These are phyloP conservation scores for Setophaga kirtlandii DNA, from an alignment of 2,113 vertebrate species.

Conservation along the genomic window DNA sequence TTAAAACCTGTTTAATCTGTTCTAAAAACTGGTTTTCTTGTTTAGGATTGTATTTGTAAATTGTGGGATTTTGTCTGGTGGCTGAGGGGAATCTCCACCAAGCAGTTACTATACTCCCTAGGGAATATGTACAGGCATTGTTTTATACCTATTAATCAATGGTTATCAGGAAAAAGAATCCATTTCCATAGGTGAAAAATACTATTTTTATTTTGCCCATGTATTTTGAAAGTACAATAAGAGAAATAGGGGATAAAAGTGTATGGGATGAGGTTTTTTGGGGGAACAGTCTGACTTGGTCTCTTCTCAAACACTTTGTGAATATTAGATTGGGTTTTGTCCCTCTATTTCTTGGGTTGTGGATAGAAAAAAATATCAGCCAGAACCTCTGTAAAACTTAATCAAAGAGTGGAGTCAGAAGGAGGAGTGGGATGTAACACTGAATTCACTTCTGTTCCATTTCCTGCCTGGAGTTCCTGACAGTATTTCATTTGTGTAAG, in stretches of 20 bases:
- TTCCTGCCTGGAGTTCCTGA: neutral
- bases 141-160: neutral
- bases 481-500: neutral
- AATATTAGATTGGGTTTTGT: neutral
- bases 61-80: rapidly evolving
- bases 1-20: neutral
- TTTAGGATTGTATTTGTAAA: neutral
- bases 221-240: neutral
- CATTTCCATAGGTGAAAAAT: neutral
- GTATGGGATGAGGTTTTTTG: neutral
- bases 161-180: neutral
- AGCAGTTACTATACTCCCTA: neutral
- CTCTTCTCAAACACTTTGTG: neutral
- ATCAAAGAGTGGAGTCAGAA: neutral
- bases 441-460: neutral
- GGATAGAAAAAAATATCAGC: neutral
- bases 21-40: neutral
- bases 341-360: neutral
- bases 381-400: neutral
- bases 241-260: neutral
- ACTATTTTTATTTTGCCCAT: neutral
- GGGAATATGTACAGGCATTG: neutral
- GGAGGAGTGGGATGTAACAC: neutral
- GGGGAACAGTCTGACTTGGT: neutral
- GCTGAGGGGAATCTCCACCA: neutral